Evolutionary conservation across 2,113 vertebrate genomes (phyloP), one percentile per base, ranked within the genome.

Genomic region (Arizona elegans): DNA sequence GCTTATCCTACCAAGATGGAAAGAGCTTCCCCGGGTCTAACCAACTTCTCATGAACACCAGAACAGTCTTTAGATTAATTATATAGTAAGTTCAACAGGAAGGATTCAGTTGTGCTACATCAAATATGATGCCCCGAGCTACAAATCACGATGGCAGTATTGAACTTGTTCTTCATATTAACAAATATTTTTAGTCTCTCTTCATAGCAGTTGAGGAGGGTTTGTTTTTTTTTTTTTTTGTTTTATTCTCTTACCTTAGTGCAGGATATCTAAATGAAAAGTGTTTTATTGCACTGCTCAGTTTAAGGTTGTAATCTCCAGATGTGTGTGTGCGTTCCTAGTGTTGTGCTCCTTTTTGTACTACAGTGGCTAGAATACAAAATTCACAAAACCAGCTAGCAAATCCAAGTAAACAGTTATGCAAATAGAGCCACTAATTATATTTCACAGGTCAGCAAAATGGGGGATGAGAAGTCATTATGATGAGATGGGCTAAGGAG

Each of bases 1-100:
- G 24, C 88, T 94, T 94, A 55, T 87, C 0, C 9, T 95, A 93
- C 86, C 81, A 92, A 91, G 5, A 26, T 29, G 92, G 13, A 92
- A 95, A 94, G 91, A 38, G 0, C 2, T 88, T 92, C 3, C 52
- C 24, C 9, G 0, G 21, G 8, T 3, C 89, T 52, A 87, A 3
- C 11, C 87, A 54, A 33, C 29, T 29, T 92, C 15, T 86, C 88
- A 29, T 91, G 12, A 93, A 85, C 1, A 10, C 23, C 53, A 38
- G 2, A 47, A 24, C 50, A 52, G 1, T 29, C 33, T 93, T 92
- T 11, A 94, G 89, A 59, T 86, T 2, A 13, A 94, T 92, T 88
- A 19, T 56, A 26, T 90, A 58, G 38, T n/a, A 91, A 19, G 52
- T 92, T 90, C 91, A 58, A 94, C 12, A 81, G 24, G 11, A 88